Conservation (phyloP, 2,113 vertebrate genomes). For the Corythornis madagascariensis region DNA sequence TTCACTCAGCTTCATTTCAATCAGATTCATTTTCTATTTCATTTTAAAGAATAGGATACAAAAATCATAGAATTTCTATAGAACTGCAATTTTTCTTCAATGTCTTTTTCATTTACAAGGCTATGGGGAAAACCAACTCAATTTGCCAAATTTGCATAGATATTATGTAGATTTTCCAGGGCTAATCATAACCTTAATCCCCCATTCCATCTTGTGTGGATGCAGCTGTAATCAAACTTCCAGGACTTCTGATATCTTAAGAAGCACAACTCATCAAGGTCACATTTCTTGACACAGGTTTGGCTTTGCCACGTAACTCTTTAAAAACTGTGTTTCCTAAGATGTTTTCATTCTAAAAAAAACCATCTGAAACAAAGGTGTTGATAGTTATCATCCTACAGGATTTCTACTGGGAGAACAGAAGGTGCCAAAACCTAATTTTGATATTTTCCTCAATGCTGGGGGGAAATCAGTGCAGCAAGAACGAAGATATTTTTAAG, state of each 20-base stretch:
- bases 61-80: slow-evolving; percentile 65
- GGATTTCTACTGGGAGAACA: background rate
- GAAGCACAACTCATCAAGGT: background rate
- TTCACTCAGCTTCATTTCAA: slow-evolving; percentile 55
- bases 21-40: slow-evolving; percentile 66
- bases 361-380: background rate
- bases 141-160: slow-evolving; percentile 70
- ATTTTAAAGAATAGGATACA: slow-evolving; percentile 55
- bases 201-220: slow-evolving; percentile 30
- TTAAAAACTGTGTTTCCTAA: background rate
- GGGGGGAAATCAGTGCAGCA: accelerated
- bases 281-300: background rate
- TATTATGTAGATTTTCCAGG: slow-evolving; percentile 57
- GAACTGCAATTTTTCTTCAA: slow-evolving; percentile 54
- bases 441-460: accelerated
- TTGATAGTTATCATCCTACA: background rate
- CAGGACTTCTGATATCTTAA: background rate
- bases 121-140: slow-evolving; percentile 63
- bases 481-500: background rate
- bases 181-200: slow-evolving; percentile 46
- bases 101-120: slow-evolving; percentile 58
- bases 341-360: background rate
- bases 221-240: slow-evolving; percentile 70
- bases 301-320: background rate
- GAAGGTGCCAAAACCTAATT: background rate